Percentiles rank a stretch among this genome's conserved stretches.
Evolutionary conservation across 2,797 vertebrate genomes (phyloP).

Genomic region (Enteromius mattozi): DNA sequence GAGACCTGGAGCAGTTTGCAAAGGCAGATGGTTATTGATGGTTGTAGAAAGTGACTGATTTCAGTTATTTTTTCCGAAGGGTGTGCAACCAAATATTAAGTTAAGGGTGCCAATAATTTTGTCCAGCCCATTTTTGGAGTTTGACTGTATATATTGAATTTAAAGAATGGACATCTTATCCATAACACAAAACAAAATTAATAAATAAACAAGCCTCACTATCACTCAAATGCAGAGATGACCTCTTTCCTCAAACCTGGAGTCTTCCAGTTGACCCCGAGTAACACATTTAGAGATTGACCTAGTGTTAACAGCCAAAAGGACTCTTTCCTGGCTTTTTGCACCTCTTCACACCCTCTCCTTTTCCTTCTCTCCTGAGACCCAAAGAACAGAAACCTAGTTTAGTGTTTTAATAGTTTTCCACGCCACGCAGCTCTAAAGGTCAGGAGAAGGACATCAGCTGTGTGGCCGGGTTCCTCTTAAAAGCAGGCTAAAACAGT

Average conservation of each 20-base stretch:
- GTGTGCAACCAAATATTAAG: no score
- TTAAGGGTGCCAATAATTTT: no score
- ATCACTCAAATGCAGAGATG: neutral
- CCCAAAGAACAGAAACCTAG: slow-evolving; percentile 55
- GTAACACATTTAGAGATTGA: slow-evolving; percentile 40
- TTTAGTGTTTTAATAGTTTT: slow-evolving; percentile 58
- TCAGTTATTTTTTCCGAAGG: no score
- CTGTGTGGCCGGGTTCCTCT: neutral
- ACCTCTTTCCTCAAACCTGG: slow-evolving; percentile 34
- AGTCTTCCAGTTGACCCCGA: slow-evolving; percentile 30
- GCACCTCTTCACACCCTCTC: slow-evolving; percentile 57
- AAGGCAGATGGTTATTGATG: no score
- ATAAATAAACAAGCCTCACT: neutral
- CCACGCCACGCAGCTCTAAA: slow-evolving; percentile 40
- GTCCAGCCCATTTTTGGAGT: no score
- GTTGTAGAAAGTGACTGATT: no score
- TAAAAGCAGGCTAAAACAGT: slow-evolving; percentile 27
- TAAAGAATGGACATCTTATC: neutral
- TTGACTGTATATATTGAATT: no score
- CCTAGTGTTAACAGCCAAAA: slow-evolving; percentile 50
- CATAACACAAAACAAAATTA: neutral
- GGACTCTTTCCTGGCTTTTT: slow-evolving; percentile 47
- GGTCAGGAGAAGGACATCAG: slow-evolving; percentile 47
- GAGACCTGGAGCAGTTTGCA: no score
- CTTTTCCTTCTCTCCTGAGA: slow-evolving; percentile 38